These are phyloP conservation scores for Amblyteles armatorius DNA, from an alignment of 2,888 invertebrate genomes.

Conservation along the genomic window DNA sequence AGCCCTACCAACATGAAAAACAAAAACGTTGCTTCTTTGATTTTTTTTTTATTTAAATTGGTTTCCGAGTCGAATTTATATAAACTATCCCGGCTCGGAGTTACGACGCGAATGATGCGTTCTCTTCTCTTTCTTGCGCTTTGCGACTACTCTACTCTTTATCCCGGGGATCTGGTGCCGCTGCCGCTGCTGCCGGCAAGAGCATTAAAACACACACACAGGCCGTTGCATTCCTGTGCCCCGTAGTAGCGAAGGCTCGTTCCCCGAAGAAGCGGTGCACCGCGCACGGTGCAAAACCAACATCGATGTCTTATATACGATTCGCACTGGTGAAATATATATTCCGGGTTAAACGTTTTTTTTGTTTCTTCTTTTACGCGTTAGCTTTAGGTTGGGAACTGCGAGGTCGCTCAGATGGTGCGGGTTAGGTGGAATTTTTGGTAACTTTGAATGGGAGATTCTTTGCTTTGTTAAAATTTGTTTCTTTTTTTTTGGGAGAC, in stretches of 20 bases:
- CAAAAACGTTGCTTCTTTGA: constrained; percentile 25
- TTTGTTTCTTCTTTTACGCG: too few species aligned
- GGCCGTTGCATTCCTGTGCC: constrained; percentile 70
- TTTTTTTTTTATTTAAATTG: constrained; percentile 57
- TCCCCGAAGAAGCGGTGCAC: constrained; percentile 57
- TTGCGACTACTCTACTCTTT: constrained; percentile 51
- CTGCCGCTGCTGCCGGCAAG: constrained; percentile 53
- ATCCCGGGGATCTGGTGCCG: constrained; percentile 52
- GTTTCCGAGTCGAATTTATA: constrained; percentile 50
- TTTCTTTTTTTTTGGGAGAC: neutral
- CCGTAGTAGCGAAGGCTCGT: constrained; percentile 62
- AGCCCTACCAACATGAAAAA: neutral
- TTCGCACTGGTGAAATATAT: constrained; percentile 37
- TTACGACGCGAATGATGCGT: constrained; percentile 49
- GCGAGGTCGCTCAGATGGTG: neutral
- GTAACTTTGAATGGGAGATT: neutral
- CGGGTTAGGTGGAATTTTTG: neutral
- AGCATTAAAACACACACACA: constrained; percentile 72
- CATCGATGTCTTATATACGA: constrained; percentile 31
- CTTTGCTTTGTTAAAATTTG: neutral
- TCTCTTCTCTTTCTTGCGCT: constrained; percentile 53
- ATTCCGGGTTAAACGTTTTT: neutral
- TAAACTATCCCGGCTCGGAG: constrained; percentile 49
- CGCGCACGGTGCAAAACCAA: constrained; percentile 52
- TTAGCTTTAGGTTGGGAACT: too few species aligned